These are phyloP conservation scores for Xiphorhynchus elegans DNA, from an alignment of 2,113 vertebrate genomes.

Conservation along the genomic window DNA sequence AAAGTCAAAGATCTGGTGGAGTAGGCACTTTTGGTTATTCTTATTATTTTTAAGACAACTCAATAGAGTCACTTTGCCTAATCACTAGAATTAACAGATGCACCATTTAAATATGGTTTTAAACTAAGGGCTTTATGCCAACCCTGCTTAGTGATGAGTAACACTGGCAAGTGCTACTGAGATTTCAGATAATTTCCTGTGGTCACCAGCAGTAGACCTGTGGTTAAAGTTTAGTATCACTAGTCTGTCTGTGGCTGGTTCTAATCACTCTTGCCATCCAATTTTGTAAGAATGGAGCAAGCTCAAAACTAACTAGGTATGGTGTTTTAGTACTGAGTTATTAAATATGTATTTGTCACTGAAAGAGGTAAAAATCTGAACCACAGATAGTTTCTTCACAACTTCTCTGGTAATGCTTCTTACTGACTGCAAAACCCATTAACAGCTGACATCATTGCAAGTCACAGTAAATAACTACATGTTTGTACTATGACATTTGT, in stretches of 20 bases:
- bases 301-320: neutral
- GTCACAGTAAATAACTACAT: neutral
- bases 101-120: neutral
- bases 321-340: neutral
- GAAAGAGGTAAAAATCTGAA: neutral
- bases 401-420: neutral
- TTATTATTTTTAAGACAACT: neutral
- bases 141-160: neutral
- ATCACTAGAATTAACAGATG: neutral
- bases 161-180: neutral
- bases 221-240: neutral
- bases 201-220: neutral
- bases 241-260: neutral
- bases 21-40: neutral
- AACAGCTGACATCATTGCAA: neutral
- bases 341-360: neutral
- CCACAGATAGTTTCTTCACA: neutral
- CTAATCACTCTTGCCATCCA: neutral
- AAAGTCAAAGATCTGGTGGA: neutral
- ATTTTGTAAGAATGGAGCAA: neutral
- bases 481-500: neutral
- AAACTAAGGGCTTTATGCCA: neutral
- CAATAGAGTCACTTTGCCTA: neutral
- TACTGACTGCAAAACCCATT: neutral
- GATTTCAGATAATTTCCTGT: fast-evolving